Percentiles rank a stretch among this genome's conserved stretches.
These are phyloP conservation scores for Diplazon laetatorius DNA, from an alignment of 2,888 invertebrate species.

Conservation along the genomic window DNA sequence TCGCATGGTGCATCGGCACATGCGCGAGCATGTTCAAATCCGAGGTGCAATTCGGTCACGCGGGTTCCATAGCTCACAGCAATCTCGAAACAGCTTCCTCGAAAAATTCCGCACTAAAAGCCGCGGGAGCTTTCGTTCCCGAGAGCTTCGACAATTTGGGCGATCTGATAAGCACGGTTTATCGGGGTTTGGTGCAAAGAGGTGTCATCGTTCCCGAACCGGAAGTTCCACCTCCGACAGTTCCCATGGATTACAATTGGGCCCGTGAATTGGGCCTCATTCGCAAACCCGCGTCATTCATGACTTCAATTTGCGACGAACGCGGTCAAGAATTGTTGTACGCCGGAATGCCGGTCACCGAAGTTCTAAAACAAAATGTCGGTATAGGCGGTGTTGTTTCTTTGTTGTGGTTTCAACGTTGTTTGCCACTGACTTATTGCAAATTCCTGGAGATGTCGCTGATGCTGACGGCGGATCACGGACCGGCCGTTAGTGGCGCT, in stretches of 20 bases:
- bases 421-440: conserved; percentile 95
- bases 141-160: conserved; percentile 95
- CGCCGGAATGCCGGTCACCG: conserved; percentile 95
- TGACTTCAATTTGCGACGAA: conserved; percentile 99
- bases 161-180: conserved; percentile 90
- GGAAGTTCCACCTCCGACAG: conserved; percentile 98
- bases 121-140: conserved; percentile 95
- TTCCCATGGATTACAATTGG: conserved; percentile 99
- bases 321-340: conserved; percentile 98
- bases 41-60: conserved; percentile 99
- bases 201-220: conserved; percentile 94
- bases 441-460: conserved; percentile 99
- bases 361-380: conserved; percentile 95
- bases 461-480: conserved; percentile 99
- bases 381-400: conserved; percentile 99
- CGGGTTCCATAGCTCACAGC: conserved; percentile 98
- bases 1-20: conserved; percentile 99
- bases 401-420: conserved; percentile 98
- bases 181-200: conserved; percentile 89
- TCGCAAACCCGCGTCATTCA: conserved; percentile 99
- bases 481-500: conserved; percentile 99
- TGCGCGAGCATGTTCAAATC: conserved; percentile 86
- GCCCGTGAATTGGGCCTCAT: conserved; percentile 98
- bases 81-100: conserved; percentile 95
- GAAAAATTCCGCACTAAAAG: conserved; percentile 93